phyloP scores from a whole-genome alignment of 2,888 invertebrate species.

The Thecophora atra region DNA sequence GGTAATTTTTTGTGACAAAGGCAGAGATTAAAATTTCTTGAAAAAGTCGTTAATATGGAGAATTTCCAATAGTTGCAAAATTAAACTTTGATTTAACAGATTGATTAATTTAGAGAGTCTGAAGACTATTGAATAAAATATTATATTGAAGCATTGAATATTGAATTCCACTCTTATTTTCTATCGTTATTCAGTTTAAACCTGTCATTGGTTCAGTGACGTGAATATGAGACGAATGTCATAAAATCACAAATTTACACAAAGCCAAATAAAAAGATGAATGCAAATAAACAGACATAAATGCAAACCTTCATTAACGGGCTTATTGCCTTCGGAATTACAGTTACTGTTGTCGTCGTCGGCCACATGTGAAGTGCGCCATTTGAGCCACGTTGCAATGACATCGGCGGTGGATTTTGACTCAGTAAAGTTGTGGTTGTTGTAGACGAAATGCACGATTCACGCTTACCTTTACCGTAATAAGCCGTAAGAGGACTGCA shows the following conservation, averaged over 20 bases:
- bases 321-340: constrained; percentile 62
- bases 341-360: constrained; percentile 49
- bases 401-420: constrained; percentile 55
- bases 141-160: no score
- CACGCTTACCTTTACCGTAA: constrained; percentile 73
- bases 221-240: no score
- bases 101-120: no score
- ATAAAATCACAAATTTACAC: constrained; percentile 28
- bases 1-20: no score
- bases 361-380: constrained; percentile 62
- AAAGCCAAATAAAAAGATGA: constrained; percentile 21
- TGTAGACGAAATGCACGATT: constrained; percentile 81
- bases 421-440: constrained; percentile 80
- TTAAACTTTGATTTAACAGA: no score
- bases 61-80: no score
- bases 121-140: no score
- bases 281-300: not conserved
- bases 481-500: constrained; percentile 74
- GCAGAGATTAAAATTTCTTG: no score
- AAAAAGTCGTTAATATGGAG: no score
- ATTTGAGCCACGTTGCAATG: constrained; percentile 63
- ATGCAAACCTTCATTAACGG: constrained; percentile 64
- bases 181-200: no score
- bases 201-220: no score
- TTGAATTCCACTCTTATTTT: not conserved